Evolutionary conservation across 2,113 vertebrate species (phyloP).

Genomic region (Bujurquina vittata): DNA sequence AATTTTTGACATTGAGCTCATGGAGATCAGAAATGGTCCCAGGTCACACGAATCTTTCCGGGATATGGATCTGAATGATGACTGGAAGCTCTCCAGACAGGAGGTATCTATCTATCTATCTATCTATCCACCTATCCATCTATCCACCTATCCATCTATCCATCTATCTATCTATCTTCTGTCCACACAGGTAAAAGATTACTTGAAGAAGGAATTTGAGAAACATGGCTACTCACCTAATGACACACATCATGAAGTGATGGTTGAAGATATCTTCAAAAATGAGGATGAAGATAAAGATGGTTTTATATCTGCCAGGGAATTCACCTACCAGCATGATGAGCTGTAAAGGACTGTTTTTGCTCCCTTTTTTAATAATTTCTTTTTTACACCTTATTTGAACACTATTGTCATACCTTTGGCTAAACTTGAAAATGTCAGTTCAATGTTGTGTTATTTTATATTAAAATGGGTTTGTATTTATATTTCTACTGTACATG

Average conservation of each 20-base stretch:
- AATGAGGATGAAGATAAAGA: conserved; percentile 96
- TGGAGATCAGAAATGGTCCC: conserved; percentile 95
- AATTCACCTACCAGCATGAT: conserved; percentile 94
- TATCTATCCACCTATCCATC: not conserved
- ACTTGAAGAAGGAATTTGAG: conserved; percentile 94
- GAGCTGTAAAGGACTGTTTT: conserved; percentile 83
- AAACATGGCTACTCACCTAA: conserved; percentile 91
- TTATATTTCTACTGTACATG: conserved; percentile 23
- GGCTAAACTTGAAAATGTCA: not conserved
- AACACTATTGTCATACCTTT: not conserved
- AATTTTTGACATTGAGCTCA: conserved; percentile 92
- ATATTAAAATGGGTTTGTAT: conserved; percentile 18
- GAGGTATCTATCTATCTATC: conserved; percentile 79
- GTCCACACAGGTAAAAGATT: conserved; percentile 87
- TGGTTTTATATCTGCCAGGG: conserved; percentile 94
- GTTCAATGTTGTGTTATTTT: not conserved
- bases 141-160: not conserved
- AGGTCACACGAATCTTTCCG: conserved; percentile 96
- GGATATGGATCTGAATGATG: conserved; percentile 97
- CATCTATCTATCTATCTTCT: not conserved
- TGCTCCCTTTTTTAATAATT: not conserved
- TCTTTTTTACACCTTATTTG: not conserved
- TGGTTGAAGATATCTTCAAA: conserved; percentile 96
- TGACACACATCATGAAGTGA: conserved; percentile 90
- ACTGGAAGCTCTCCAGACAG: conserved; percentile 93